Conservation (phyloP, 2,888 invertebrate species). For the Synanthedon vespiformis region DNA sequence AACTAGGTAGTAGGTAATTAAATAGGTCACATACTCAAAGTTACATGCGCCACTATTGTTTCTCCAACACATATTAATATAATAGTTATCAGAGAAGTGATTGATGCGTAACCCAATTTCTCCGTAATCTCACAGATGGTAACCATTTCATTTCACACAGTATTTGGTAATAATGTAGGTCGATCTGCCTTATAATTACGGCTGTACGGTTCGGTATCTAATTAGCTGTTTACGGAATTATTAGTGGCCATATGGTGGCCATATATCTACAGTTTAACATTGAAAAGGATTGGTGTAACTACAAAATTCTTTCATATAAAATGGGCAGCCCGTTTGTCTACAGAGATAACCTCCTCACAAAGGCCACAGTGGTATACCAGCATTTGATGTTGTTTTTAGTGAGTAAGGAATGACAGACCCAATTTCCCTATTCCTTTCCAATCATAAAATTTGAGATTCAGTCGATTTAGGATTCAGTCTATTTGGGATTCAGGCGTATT, state of each 20-base stretch:
- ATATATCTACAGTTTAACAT: background rate
- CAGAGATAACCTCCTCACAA: too few species aligned
- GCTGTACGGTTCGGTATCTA: slow-evolving; percentile 13
- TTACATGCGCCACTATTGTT: background rate
- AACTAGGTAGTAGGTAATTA: background rate
- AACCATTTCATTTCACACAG: slow-evolving; percentile 18
- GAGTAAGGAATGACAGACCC: too few species aligned
- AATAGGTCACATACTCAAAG: background rate
- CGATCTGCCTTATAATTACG: slow-evolving; percentile 15
- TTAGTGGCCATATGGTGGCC: background rate
- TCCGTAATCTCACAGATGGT: slow-evolving; percentile 16
- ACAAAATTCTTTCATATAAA: too few species aligned
- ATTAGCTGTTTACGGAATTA: slow-evolving; percentile 16
- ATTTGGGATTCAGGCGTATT: too few species aligned
- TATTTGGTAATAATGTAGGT: slow-evolving; percentile 5
- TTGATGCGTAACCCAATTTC: slow-evolving; percentile 33
- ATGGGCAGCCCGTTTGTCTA: too few species aligned
- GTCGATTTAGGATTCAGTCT: too few species aligned
- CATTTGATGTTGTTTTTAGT: too few species aligned
- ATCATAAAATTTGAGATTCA: too few species aligned
- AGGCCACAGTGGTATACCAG: too few species aligned
- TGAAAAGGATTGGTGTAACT: background rate
- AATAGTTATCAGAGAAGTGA: slow-evolving; percentile 26
- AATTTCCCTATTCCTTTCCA: too few species aligned
- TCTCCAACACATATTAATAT: slow-evolving; percentile 7